These are phyloP conservation scores for Lucinisca nassula DNA, from an alignment of 2,888 invertebrate genomes.

Conservation along the genomic window DNA sequence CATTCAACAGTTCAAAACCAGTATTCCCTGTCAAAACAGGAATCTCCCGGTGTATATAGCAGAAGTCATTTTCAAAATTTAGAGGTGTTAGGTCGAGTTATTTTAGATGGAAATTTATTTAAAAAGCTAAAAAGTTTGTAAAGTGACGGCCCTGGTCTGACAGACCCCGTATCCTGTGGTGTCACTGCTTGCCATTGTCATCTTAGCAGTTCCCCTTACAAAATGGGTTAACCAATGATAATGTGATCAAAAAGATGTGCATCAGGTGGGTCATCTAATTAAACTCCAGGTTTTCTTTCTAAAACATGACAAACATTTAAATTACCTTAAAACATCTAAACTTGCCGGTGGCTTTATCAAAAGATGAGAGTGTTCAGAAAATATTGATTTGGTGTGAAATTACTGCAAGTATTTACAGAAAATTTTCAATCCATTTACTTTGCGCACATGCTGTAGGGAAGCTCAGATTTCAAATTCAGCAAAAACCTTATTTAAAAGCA, in stretches of 20 bases:
- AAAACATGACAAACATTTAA: neutral
- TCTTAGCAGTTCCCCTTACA: neutral
- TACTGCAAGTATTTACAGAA: neutral
- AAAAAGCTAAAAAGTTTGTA: no score
- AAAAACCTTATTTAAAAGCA: neutral
- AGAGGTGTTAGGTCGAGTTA: neutral
- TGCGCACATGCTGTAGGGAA: neutral
- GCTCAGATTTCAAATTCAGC: neutral
- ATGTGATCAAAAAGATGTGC: neutral
- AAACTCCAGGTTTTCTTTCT: neutral
- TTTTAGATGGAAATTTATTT: neutral
- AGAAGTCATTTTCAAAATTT: no score
- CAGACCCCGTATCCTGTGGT: neutral
- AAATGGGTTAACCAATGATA: neutral
- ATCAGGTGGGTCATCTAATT: neutral
- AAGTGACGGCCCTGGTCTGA: neutral
- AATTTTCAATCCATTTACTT: neutral
- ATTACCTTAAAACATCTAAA: no score
- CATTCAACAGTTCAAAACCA: no score
- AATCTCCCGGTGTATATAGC: no score
- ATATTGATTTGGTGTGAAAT: slow-evolving; percentile 2
- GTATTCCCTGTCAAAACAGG: no score
- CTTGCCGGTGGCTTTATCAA: neutral
- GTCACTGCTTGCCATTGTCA: neutral
- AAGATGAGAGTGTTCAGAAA: neutral